Evolutionary conservation across 2,113 vertebrate species (phyloP), one percentile per base, ranked within the genome.

Genomic region (Dinomys branickii): DNA sequence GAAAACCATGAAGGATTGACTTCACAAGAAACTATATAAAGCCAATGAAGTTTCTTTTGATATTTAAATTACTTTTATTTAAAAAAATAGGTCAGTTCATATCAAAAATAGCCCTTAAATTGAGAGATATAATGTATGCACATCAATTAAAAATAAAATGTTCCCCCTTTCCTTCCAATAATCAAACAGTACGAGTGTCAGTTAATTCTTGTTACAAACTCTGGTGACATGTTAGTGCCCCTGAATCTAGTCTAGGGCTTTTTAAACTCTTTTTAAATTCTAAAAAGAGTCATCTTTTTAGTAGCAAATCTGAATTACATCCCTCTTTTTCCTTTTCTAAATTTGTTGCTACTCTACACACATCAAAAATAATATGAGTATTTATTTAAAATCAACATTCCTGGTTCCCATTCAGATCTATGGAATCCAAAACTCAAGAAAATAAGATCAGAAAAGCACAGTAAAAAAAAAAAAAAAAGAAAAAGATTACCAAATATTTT

Each of bases 51-150:
- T 3, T 54, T 9, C n/a, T 80, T 67, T 22, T 77, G 82, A 4
- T 50, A 84, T 16, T 86, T 81, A 85, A 67, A 69, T 75, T 84
- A 5, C 0, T 97, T 96, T 85, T 19, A 56, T 63, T 94, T 81
- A 28, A 14, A n/a, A 77, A 47, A 91, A n/a, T 7, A 47, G 3
- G 10, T 73, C 12, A 41, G 80, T 73, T 84, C 10, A 71, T 44
- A 77, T 50, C 20, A 95, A 65, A 28, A 75, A 41, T 17, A 26
- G 0, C 24, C 26, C 41, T 14, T 47, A 13, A 26, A 77, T 28
- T 5, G 80, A n/a, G 91, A 91, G 8, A 6, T 0, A 24, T 50
- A 71, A 50, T 85, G 30, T 20, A n/a, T 81, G 16, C 7, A 71
- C 75, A n/a, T 77, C 2, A 77, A 47, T 33, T 61, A 4, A 80